Base-by-base conservation (phyloP, 2,113 vertebrate species). In the Rhagologus leucostigma region DNA sequence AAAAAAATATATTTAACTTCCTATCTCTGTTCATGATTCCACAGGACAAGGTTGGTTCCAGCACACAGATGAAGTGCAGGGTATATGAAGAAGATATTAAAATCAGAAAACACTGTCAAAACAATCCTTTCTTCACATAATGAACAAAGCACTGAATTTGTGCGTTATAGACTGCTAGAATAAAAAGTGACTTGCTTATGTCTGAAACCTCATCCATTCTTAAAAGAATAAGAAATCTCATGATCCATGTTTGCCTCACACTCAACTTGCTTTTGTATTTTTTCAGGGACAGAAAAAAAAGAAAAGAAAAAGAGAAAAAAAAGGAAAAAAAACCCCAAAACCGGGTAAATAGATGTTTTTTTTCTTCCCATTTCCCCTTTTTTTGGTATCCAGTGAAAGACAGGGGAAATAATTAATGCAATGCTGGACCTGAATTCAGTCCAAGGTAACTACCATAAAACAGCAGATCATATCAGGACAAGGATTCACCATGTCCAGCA, bases 281-380 rank as follows among this genome's bases (percentile, higher is more conserved):
- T 92, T 68, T 49, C 32, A 78, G 19, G 10, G 13, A 44, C 8
- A 55, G 15, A 2, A 22, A 19, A 32, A 6, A 15, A 33, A 33
- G 16, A 9, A 17, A 42, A 22, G 5, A 10, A 2, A 2, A 15
- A 8, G 1, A 33, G 10, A 27, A 15, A 2, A 2, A 32, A 29
- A 46, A 27, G 0, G 8, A 30, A 6, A 33, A 6, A 14, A 7
- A 3, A 6, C 11, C 21, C 7, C 20, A 70, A 75, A 44, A 44
- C 52, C 30, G 27, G n/a, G 11, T 35, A 67, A 30, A 44, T n/a
- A 4, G 3, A 3, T 21, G n/a, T 24, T 16, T 2, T 85, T 73
- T 80, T 7, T 27, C 56, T 86, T 62, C 3, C 37, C 29, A 5
- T 23, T 77, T 89, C 32, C 5, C 11, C 3, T 7, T n/a, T 10